Conservation (phyloP, 2,113 vertebrate species). For the Entomyzon cyanotis region DNA sequence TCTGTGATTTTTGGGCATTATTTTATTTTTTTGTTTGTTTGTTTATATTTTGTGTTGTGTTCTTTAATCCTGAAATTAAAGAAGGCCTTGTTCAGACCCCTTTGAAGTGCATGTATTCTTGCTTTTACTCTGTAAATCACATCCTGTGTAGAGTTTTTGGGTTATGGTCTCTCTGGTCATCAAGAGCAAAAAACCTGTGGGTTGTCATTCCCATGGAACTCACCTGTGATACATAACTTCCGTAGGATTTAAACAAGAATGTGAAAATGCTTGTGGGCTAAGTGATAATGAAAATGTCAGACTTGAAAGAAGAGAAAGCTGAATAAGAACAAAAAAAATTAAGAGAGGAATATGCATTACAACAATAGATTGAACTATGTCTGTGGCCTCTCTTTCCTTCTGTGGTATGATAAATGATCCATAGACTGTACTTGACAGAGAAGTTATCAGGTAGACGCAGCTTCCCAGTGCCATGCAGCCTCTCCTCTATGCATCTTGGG, state of each 20-base stretch:
- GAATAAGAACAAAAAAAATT: not conserved
- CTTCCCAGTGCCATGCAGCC: not conserved
- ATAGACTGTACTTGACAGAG: not conserved
- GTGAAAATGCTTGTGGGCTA: not conserved
- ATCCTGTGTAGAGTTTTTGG: not conserved
- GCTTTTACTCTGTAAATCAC: not conserved
- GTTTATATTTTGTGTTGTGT: not conserved
- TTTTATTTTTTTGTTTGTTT: not conserved
- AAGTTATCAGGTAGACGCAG: not conserved
- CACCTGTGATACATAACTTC: fast-evolving
- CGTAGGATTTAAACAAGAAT: not conserved
- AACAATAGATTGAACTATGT: not conserved
- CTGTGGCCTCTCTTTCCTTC: not conserved
- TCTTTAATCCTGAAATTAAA: constrained; percentile 10
- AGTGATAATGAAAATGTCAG: not conserved
- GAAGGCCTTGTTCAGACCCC: not conserved
- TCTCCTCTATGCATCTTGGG: not conserved
- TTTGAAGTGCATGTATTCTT: not conserved
- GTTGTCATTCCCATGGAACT: not conserved
- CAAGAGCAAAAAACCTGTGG: not conserved
- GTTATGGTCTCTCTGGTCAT: not conserved
- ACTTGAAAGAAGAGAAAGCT: not conserved
- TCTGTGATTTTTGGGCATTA: not conserved
- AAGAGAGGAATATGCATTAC: not conserved
- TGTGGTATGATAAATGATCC: not conserved